These are phyloP conservation scores for Achroia grisella DNA, from an alignment of 1,140 invertebrate species.

Conservation along the genomic window DNA sequence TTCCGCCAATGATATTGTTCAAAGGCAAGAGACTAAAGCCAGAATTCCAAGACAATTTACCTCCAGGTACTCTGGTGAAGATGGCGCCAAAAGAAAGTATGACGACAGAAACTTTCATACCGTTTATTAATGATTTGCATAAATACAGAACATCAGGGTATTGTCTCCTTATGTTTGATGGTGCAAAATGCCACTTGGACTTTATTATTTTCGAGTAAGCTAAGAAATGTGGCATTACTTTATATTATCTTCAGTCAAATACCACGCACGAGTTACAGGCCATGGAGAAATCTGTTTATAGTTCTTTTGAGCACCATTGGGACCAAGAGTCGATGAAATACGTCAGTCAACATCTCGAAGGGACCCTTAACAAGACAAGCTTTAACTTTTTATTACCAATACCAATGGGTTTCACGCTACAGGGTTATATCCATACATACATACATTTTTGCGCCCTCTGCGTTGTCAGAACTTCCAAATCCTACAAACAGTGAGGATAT, in stretches of 20 bases:
- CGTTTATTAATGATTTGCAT: constrained; percentile 7
- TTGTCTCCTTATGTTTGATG: constrained; percentile 12
- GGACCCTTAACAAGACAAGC: constrained; percentile 13
- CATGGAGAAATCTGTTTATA: constrained; percentile 22
- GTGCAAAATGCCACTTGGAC: constrained; percentile 13
- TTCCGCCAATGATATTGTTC: constrained; percentile 47
- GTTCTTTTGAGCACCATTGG: constrained; percentile 30
- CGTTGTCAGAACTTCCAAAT: neutral
- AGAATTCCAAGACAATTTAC: constrained; percentile 38
- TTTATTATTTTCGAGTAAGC: constrained; percentile 10
- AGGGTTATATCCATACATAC: constrained; percentile 30
- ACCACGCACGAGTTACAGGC: constrained; percentile 8
- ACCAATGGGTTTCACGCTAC: constrained; percentile 29
- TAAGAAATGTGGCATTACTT: constrained; percentile 6
- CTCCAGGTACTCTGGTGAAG: constrained; percentile 29
- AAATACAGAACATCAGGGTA: constrained; percentile 6
- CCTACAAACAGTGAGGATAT: neutral
- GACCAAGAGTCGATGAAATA: constrained; percentile 22
- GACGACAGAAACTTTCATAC: constrained; percentile 15
- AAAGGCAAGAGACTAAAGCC: constrained; percentile 9
- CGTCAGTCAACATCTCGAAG: constrained; percentile 6
- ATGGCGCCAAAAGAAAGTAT: constrained; percentile 23
- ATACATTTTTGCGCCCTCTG: constrained; percentile 18
- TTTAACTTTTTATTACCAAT: constrained; percentile 21
- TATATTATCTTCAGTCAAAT: constrained; percentile 2